phyloP scores from a whole-genome alignment of 2,888 invertebrate genomes.

The Andricus quercusramuli region DNA sequence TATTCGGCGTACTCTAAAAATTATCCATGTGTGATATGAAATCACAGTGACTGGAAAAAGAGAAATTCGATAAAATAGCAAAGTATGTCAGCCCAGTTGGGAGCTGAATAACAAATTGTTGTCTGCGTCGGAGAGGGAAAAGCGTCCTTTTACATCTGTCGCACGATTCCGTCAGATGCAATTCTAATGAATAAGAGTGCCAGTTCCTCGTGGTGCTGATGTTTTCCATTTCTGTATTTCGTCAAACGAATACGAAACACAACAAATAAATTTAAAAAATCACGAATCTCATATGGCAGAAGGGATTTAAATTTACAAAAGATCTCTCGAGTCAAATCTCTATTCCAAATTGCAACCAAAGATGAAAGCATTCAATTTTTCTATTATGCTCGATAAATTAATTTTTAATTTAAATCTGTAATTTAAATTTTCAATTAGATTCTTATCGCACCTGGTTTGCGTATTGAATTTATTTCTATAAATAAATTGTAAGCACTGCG shows the following conservation, averaged over 20 bases:
- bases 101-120: slow-evolving; percentile 36
- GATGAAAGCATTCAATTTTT: background rate
- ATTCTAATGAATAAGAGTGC: slow-evolving; percentile 35
- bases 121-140: slow-evolving; percentile 22
- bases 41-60: slow-evolving; percentile 8
- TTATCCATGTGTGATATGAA: slow-evolving; percentile 18
- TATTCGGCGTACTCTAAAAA: slow-evolving; percentile 15
- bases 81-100: slow-evolving; percentile 36
- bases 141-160: slow-evolving; percentile 29
- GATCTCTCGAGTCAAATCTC: slow-evolving; percentile 3
- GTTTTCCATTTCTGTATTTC: slow-evolving; percentile 29
- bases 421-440: background rate
- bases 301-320: background rate
- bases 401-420: background rate
- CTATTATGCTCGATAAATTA: background rate
- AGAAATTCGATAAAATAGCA: slow-evolving; percentile 35
- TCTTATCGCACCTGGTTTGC: background rate
- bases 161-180: slow-evolving; percentile 30
- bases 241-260: slow-evolving; percentile 4
- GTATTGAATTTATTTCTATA: background rate
- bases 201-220: slow-evolving; percentile 24
- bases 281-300: background rate
- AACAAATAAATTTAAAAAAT: background rate
- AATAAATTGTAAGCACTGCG: slow-evolving; percentile 38
- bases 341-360: background rate